Conservation (phyloP, 2,113 vertebrate species). For the Petrocephalus microphthalmus region DNA sequence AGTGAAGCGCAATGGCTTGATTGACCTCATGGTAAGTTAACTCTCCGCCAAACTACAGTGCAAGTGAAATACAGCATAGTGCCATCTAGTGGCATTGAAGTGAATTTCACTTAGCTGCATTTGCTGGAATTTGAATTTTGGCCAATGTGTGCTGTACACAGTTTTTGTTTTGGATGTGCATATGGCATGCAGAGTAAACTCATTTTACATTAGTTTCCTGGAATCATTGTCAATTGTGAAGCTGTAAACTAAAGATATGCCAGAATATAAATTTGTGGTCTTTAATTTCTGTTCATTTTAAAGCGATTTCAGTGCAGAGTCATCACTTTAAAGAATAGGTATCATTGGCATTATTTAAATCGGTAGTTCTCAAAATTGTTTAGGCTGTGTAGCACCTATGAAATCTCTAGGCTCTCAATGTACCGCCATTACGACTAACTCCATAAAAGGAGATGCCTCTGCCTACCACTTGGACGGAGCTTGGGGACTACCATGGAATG, state of each 20-base stretch:
- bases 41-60: background rate
- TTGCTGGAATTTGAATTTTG: background rate
- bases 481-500: background rate
- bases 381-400: too few species aligned
- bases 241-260: background rate
- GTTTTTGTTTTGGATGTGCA: background rate
- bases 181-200: background rate
- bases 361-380: background rate
- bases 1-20: slow-evolving; percentile 76
- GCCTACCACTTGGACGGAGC: background rate
- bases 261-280: background rate
- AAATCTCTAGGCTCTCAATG: too few species aligned
- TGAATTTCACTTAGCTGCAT: background rate
- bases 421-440: background rate
- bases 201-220: background rate
- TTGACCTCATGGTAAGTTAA: slow-evolving; percentile 76
- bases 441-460: background rate
- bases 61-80: background rate
- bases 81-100: background rate
- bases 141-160: background rate
- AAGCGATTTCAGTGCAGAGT: background rate
- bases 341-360: background rate
- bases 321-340: background rate
- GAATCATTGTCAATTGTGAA: background rate
- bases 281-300: background rate